Conservation (phyloP, 1,140 invertebrate species). For the Eumeta japonica region DNA sequence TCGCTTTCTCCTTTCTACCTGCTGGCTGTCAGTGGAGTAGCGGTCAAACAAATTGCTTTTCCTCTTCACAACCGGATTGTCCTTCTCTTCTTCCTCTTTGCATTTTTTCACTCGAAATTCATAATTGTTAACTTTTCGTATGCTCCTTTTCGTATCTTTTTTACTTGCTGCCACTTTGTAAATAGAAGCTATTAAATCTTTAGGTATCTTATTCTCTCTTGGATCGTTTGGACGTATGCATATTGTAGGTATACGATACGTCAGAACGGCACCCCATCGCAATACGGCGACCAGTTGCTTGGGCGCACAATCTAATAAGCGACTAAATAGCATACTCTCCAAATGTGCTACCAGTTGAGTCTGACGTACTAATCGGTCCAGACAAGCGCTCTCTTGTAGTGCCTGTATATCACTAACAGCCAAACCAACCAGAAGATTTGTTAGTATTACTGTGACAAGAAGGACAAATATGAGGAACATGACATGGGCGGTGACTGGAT, state of each 20-base stretch:
- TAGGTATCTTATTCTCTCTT: conserved; percentile 71
- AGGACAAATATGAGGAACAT: conserved; percentile 77
- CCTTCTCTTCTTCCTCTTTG: conserved; percentile 27
- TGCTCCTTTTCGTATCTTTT: conserved; percentile 59
- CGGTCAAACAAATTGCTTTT: conserved; percentile 47
- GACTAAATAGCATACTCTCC: conserved; percentile 79
- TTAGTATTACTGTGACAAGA: conserved; percentile 80
- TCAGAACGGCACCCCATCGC: conserved; percentile 67
- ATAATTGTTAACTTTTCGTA: conserved; percentile 52
- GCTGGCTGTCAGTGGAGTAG: conserved; percentile 38
- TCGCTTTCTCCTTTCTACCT: conserved; percentile 37
- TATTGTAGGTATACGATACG: conserved; percentile 70
- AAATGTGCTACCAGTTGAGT: conserved; percentile 76
- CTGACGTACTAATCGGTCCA: conserved; percentile 76
- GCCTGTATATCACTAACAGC: conserved; percentile 82
- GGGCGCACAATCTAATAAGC: conserved; percentile 66
- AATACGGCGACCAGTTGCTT: conserved; percentile 63
- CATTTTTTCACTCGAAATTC: conserved; percentile 36
- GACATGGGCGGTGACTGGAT: conserved; percentile 71
- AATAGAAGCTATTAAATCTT: conserved; percentile 68
- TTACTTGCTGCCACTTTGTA: conserved; percentile 70
- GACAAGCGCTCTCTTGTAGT: conserved; percentile 76
- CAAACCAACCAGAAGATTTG: conserved; percentile 81
- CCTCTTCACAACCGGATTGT: conserved; percentile 32
- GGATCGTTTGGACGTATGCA: conserved; percentile 78